These are phyloP conservation scores for Pentalonia nigronervosa DNA, from an alignment of 1,140 invertebrate genomes.

Conservation along the genomic window DNA sequence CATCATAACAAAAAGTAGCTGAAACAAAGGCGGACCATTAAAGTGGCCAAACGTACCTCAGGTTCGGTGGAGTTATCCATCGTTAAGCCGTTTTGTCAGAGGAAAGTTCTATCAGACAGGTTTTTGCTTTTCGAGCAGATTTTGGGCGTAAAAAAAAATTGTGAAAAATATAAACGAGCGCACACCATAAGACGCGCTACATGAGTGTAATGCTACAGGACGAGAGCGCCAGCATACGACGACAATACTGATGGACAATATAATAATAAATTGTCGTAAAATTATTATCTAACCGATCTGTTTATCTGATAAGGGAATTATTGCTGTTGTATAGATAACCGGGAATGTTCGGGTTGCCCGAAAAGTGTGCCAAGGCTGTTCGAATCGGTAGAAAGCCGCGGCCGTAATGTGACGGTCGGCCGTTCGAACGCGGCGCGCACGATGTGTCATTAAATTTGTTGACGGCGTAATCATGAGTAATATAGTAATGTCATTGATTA, in stretches of 20 bases:
- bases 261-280: neutral
- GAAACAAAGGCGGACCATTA: neutral
- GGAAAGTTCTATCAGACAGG: neutral
- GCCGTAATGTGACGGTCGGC: too few relatives aligned
- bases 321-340: neutral
- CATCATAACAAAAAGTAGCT: neutral
- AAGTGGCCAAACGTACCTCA: neutral
- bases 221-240: too few relatives aligned
- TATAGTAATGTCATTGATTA: too few relatives aligned
- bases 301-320: constrained; percentile 8
- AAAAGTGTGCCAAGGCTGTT: neutral
- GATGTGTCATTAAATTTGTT: too few relatives aligned
- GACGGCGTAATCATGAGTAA: too few relatives aligned
- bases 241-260: neutral
- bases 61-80: constrained; percentile 18
- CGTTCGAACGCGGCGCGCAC: neutral
- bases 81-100: neutral
- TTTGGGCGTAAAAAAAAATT: neutral
- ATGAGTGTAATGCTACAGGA: too few relatives aligned
- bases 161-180: neutral
- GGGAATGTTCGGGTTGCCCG: neutral
- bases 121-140: neutral
- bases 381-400: neutral
- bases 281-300: neutral
- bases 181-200: too few relatives aligned